These are phyloP conservation scores for Verasper variegatus DNA, from an alignment of 2,113 vertebrate genomes.

Conservation along the genomic window DNA sequence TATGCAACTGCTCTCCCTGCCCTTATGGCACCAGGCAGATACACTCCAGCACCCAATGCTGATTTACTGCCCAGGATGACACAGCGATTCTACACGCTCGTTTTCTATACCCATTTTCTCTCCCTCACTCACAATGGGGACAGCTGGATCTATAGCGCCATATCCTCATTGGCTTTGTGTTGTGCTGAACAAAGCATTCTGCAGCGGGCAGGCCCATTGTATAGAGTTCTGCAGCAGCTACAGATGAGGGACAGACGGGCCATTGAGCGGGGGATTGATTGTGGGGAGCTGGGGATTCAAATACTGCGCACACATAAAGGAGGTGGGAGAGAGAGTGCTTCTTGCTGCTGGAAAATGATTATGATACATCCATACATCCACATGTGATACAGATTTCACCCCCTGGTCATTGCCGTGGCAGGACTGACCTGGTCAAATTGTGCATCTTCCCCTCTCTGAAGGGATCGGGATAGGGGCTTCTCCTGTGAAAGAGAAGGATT, in stretches of 20 bases:
- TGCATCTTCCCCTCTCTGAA: slow-evolving; percentile 98
- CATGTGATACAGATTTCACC: background rate
- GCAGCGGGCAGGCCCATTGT: slow-evolving; percentile 71
- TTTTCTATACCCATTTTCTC: slow-evolving; percentile 66
- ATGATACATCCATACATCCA: slow-evolving; percentile 2
- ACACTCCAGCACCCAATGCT: slow-evolving; percentile 71
- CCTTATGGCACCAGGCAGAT: slow-evolving; percentile 70
- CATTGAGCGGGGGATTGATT: slow-evolving; percentile 62
- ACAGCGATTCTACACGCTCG: slow-evolving; percentile 77
- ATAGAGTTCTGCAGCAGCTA: slow-evolving; percentile 72
- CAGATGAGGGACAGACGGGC: slow-evolving; percentile 62
- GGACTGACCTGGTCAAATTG: slow-evolving; percentile 98
- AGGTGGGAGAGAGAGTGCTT: background rate
- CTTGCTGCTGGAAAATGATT: slow-evolving; percentile 1
- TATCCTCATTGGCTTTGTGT: slow-evolving; percentile 77
- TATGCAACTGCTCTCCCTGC: slow-evolving; percentile 76
- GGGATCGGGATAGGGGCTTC: slow-evolving; percentile 95
- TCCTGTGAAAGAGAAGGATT: slow-evolving; percentile 81
- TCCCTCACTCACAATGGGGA: slow-evolving; percentile 70
- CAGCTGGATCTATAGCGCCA: slow-evolving; percentile 76
- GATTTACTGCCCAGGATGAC: slow-evolving; percentile 83
- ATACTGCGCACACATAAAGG: slow-evolving; percentile 36
- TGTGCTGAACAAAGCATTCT: slow-evolving; percentile 81
- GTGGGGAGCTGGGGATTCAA: slow-evolving; percentile 46
- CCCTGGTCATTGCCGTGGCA: background rate